phyloP scores from a whole-genome alignment of 2,113 vertebrate genomes.

The Malurus melanocephalus region DNA sequence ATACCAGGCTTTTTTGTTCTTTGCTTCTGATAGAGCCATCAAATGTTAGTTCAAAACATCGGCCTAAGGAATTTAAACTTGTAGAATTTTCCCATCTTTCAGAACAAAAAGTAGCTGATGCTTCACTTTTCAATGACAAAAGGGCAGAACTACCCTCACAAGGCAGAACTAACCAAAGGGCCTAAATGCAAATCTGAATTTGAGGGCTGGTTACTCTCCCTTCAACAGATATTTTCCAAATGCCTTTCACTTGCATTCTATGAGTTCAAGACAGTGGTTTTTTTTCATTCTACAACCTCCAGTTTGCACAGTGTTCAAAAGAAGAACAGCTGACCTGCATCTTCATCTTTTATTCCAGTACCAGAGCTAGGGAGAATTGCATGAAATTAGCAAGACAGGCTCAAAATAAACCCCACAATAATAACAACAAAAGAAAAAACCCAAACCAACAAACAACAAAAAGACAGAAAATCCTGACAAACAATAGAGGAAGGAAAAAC shows the following conservation, averaged over 20 bases:
- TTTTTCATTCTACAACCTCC: background rate
- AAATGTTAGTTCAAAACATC: background rate
- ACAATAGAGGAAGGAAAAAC: background rate
- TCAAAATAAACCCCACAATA: background rate
- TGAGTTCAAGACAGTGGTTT: background rate
- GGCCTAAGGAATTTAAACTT: background rate
- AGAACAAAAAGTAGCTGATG: background rate
- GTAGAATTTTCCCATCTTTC: background rate
- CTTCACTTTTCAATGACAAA: background rate
- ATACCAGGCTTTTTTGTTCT: rapidly evolving
- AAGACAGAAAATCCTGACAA: background rate
- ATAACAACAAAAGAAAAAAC: background rate
- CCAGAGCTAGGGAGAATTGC: background rate
- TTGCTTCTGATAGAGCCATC: background rate
- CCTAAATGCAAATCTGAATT: background rate
- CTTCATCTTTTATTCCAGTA: background rate
- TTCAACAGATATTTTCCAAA: background rate
- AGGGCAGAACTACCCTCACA: background rate
- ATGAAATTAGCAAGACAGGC: background rate
- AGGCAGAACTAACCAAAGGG: background rate
- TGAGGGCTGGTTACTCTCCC: background rate
- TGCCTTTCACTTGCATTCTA: background rate
- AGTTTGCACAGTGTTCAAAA: background rate
- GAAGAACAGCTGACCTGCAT: background rate
- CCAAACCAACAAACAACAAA: background rate